Percentiles rank a stretch among this genome's conserved stretches.
phyloP scores from a whole-genome alignment of 2,113 vertebrate species.

The Alexandromys fortis region DNA sequence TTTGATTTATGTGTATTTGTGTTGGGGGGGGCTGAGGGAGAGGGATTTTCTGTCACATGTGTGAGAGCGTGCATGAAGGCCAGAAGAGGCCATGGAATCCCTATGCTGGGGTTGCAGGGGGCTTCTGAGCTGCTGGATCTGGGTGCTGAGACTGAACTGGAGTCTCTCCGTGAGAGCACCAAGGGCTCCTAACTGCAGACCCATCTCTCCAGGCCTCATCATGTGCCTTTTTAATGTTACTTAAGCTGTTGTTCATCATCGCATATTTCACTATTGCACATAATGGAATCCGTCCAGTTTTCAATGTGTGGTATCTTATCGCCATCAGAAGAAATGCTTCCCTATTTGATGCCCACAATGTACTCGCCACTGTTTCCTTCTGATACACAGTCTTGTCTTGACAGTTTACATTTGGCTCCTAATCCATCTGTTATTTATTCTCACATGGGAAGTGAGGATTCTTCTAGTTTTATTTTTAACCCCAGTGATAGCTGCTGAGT shows the following conservation, averaged over 20 bases:
- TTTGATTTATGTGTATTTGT: too few species aligned
- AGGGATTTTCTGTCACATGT: not conserved
- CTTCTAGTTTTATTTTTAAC: slow-evolving; percentile 14
- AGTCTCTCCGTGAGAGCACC: not conserved
- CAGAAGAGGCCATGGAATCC: not conserved
- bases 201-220: not conserved
- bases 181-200: not conserved
- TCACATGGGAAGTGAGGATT: not conserved
- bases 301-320: not conserved
- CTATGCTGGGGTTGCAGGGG: not conserved
- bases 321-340: not conserved
- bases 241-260: not conserved
- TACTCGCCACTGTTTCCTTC: not conserved
- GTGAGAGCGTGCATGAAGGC: too few species aligned
- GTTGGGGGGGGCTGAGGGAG: too few species aligned
- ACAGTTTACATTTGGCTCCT: not conserved
- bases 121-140: not conserved
- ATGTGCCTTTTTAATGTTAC: not conserved
- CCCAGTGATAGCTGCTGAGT: not conserved
- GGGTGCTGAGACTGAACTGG: not conserved
- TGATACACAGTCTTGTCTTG: not conserved
- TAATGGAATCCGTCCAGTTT: not conserved
- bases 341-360: not conserved
- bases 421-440: not conserved
- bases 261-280: not conserved